Base-by-base conservation (phyloP, 2,113 vertebrate species). In the Melanerpes formicivorus region DNA sequence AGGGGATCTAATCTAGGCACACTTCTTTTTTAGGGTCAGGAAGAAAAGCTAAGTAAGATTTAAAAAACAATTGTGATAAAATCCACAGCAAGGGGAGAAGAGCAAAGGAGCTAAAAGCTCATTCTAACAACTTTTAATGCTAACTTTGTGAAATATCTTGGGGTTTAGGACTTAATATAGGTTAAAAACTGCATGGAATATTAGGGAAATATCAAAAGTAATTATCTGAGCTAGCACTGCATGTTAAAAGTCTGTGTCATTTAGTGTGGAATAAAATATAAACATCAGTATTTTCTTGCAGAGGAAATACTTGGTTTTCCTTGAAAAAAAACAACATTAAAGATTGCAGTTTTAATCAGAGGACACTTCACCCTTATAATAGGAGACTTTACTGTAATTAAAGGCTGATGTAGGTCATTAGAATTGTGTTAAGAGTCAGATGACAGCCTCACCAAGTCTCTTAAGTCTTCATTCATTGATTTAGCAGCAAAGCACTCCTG, bases 331-430 rank as follows among this genome's bases (percentile, higher is more conserved):
- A 92, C 29, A 48, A 52, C 22, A 63, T 80, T 94, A 66, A 93
- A 87, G 72, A 86, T 29, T 93, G 71, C 50, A 93, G 66, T 72
- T 93, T 96, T 95, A 94, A 95, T 96, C 85, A 95, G 90, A 82
- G 85, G 76, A 42, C 40, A 90, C 93, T 94, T 94, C 90, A 71
- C 25, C 10, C 77, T 93, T 80, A 73, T 67, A 90, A 73, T 32
- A 22, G 60, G 80, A 94, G 73, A 64, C 73, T 93, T 93, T 77
- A 92, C 89, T 96, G 96, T 96, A 95, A 96, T 97, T 95, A 96
- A 95, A 87, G 70, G 80, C 79, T 94, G 79, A 85, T 71, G 16
- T 85, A 67, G 92, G 95, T 95, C 90, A 95, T 96, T 95, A 93
- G 94, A 93, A 91, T 76, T 88, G 89, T 92, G 84, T 94, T 96